Conservation (phyloP, 2,888 invertebrate species). For the Cremastinae sp. region DNA sequence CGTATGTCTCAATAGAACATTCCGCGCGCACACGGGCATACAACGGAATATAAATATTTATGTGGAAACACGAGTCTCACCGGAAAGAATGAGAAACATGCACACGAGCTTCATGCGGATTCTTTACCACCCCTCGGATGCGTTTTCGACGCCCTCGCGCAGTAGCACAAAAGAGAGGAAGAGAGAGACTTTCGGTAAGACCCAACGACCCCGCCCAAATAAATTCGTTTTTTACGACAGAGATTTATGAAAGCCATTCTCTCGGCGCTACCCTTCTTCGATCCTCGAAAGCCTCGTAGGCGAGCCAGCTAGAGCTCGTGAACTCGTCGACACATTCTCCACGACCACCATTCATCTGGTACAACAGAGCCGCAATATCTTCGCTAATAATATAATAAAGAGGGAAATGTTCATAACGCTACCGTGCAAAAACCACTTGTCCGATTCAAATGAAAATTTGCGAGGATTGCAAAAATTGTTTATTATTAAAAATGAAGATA, state of each 20-base stretch:
- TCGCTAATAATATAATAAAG: constrained; percentile 1
- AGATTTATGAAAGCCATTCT: constrained; percentile 79
- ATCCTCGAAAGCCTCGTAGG: constrained; percentile 15
- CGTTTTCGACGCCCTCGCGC: constrained; percentile 48
- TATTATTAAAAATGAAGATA: no score
- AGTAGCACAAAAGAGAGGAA: constrained; percentile 25
- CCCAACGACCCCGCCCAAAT: constrained; percentile 72
- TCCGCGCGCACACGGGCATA: constrained; percentile 7
- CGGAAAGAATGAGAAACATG: constrained; percentile 40
- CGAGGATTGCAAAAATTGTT: no score
- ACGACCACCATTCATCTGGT: constrained; percentile 24
- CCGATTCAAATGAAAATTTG: no score
- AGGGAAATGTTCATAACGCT: not conserved
- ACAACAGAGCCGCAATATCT: constrained; percentile 23
- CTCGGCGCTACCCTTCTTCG: constrained; percentile 63
- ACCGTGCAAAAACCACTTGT: no score
- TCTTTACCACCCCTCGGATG: constrained; percentile 26
- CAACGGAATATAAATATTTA: not conserved
- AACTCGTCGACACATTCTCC: constrained; percentile 51
- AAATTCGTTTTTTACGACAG: constrained; percentile 80
- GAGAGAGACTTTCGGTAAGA: constrained; percentile 33
- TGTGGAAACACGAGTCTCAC: constrained; percentile 8
- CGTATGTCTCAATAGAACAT: constrained; percentile 49
- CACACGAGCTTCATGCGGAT: constrained; percentile 41
- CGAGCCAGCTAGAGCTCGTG: constrained; percentile 35